Evolutionary conservation across 1,140 invertebrate genomes (phyloP).

Genomic region (Apolygus lucorum): DNA sequence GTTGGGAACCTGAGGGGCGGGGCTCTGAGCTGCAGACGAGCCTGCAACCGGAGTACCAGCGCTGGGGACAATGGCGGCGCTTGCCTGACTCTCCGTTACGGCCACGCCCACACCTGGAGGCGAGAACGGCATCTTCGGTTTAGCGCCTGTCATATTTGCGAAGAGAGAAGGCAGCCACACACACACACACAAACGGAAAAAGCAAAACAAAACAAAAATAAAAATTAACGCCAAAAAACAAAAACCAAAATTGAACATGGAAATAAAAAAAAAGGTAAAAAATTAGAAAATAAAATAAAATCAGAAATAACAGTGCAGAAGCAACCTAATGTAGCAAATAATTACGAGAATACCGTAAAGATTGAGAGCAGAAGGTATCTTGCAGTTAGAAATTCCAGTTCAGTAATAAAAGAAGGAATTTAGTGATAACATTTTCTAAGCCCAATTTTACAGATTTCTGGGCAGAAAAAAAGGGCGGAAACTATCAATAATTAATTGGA

Average conservation of each 20-base stretch:
- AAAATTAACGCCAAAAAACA: too few species aligned
- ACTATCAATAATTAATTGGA: too few species aligned
- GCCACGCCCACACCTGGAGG: not conserved
- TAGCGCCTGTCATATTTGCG: not conserved
- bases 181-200: not conserved
- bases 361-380: too few species aligned
- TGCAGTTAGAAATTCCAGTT: too few species aligned
- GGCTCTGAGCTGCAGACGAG: constrained; percentile 15
- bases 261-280: not conserved
- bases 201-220: not conserved
- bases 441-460: too few species aligned
- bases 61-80: not conserved
- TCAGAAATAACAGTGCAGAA: not conserved
- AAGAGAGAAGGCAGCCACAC: too few species aligned
- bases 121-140: not conserved
- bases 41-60: not conserved
- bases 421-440: too few species aligned
- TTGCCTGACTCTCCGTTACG: not conserved
- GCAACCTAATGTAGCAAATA: too few species aligned
- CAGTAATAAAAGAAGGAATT: too few species aligned
- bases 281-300: not conserved
- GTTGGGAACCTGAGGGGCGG: constrained; percentile 4
- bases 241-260: not conserved
- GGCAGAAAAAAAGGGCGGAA: too few species aligned
- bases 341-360: too few species aligned